Evolutionary conservation across 2,113 vertebrate genomes (phyloP).

Genomic region (Hemichromis elongatus): DNA sequence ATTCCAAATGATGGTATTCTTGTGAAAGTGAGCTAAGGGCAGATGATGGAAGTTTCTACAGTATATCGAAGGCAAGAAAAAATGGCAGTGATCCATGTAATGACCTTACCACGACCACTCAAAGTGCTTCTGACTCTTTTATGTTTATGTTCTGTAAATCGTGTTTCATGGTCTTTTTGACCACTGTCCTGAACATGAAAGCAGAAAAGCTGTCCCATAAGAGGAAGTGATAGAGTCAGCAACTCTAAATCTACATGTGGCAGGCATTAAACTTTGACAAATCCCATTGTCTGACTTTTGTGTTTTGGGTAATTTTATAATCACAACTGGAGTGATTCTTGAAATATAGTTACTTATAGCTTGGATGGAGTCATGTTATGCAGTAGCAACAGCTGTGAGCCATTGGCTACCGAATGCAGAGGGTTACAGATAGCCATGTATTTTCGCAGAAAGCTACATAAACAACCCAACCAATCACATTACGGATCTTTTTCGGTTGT

Average conservation of each 20-base stretch:
- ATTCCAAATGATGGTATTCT: neutral
- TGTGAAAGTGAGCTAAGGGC: neutral
- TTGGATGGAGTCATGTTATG: neutral
- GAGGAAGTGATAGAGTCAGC: neutral
- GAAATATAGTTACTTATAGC: neutral
- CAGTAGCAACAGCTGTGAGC: neutral
- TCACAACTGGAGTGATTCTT: neutral
- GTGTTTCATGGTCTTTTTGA: constrained; percentile 1
- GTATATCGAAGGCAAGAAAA: neutral
- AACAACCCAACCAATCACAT: neutral
- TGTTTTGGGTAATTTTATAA: neutral
- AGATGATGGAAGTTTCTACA: neutral
- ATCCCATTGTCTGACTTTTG: neutral
- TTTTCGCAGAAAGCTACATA: neutral
- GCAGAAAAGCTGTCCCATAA: neutral
- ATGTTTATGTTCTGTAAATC: constrained; percentile 39
- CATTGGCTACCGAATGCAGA: neutral
- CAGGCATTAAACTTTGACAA: neutral
- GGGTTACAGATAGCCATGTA: rapidly evolving
- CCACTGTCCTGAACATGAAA: neutral
- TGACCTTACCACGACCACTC: constrained; percentile 26
- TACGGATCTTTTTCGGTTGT: neutral
- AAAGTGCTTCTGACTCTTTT: constrained; percentile 24
- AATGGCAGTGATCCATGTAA: constrained; percentile 10
- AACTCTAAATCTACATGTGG: neutral